phyloP scores from a whole-genome alignment of 2,888 invertebrate species.

The Coenonympha glycerion region DNA sequence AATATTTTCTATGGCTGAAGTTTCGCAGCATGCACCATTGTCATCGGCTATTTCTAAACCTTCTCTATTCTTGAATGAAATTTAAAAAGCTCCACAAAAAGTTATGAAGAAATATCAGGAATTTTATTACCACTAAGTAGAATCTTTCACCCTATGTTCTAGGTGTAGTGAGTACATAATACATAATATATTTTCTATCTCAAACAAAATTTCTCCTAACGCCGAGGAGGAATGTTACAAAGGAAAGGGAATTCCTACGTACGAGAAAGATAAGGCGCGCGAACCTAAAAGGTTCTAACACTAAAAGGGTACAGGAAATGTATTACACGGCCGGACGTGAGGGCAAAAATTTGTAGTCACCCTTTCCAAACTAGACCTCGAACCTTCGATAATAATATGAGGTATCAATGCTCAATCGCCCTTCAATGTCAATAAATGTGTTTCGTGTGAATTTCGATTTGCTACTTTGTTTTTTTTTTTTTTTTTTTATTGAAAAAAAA shows the following conservation, averaged over 20 bases:
- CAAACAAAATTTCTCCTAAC: neutral
- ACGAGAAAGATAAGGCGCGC: constrained; percentile 2
- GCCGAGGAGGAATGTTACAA: constrained; percentile 5
- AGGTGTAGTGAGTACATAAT: neutral
- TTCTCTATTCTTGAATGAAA: too few species aligned
- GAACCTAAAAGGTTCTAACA: constrained; percentile 6
- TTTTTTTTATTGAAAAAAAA: too few species aligned
- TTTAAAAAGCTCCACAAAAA: too few species aligned
- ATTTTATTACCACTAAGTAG: neutral
- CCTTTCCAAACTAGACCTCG: neutral
- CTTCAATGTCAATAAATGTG: too few species aligned
- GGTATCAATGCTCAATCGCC: neutral
- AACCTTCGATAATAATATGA: neutral
- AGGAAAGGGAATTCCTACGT: constrained; percentile 1
- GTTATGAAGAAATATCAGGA: too few species aligned
- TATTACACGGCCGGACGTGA: constrained; percentile 3
- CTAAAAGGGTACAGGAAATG: constrained; percentile 7
- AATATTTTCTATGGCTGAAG: too few species aligned
- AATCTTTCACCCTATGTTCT: neutral
- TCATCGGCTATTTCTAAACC: too few species aligned
- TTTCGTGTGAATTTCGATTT: too few species aligned
- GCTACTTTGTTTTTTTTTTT: too few species aligned
- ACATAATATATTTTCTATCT: constrained; percentile 8
- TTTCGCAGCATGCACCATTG: too few species aligned
- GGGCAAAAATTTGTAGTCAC: neutral